Conservation (phyloP, 1,140 invertebrate species). For the Apolygus lucorum region DNA sequence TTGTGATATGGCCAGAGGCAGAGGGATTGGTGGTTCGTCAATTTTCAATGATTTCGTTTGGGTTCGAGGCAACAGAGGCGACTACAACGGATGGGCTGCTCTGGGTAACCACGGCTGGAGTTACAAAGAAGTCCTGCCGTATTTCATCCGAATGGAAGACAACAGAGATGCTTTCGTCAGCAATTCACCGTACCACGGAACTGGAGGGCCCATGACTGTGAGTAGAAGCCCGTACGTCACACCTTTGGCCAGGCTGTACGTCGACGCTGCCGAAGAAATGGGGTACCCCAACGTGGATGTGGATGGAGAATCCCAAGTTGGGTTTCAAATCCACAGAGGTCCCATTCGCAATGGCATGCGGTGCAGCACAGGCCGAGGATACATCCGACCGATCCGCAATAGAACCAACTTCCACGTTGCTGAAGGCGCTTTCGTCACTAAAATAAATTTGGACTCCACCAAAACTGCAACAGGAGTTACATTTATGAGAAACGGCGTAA, state of each 20-base stretch:
- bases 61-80: conserved; percentile 47
- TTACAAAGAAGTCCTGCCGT: conserved; percentile 44
- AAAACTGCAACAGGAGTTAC: conserved; percentile 27
- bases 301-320: conserved; percentile 38
- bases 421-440: conserved; percentile 61
- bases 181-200: conserved; percentile 15
- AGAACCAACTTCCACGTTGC: conserved; percentile 65
- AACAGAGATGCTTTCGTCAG: neutral
- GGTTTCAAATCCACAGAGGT: conserved; percentile 45
- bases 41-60: conserved; percentile 56
- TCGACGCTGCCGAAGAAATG: conserved; percentile 45
- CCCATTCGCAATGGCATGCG: conserved; percentile 74
- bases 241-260: conserved; percentile 41
- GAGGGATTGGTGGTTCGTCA: conserved; percentile 53
- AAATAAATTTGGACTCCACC: conserved; percentile 51
- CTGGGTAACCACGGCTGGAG: conserved; percentile 42
- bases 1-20: conserved; percentile 38
- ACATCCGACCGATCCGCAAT: conserved; percentile 62
- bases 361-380: conserved; percentile 81
- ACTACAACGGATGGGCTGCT: conserved; percentile 50
- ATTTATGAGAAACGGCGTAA: conserved; percentile 17
- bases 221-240: conserved; percentile 44
- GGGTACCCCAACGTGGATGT: conserved; percentile 45
- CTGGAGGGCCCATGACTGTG: neutral
- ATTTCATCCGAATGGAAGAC: conserved; percentile 39